Evolutionary conservation across 2,888 invertebrate genomes (phyloP), one percentile per base, ranked within the genome.

Genomic region (Enoplolaimus lenunculus): DNA sequence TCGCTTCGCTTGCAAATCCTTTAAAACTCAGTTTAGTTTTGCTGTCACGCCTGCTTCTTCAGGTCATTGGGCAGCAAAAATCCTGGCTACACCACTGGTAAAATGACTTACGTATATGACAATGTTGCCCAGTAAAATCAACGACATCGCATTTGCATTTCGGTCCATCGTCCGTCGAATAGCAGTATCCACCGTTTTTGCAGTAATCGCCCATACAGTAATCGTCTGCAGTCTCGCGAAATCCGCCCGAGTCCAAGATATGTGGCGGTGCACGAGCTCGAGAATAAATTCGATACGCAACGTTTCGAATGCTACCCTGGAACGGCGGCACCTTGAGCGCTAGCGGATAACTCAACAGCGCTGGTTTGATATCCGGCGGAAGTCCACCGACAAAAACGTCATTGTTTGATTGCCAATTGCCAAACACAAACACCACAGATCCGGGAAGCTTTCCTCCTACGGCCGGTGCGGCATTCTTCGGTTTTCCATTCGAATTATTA

Each of bases 381-480:
- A 95, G 89, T 34, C 95, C 95, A n/a, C 95, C 95, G 74, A 95
- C 87, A 84, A 91, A 95, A 72, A 95, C 91, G 82, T 91, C 91
- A 34, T 92, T 91, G 83, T 93, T 93, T 74, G 89, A 88, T 73
- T 86, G 86, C 79, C 90, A 87, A 80, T 90, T 88, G 34, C 93
- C 93, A 82, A 93, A 92, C 77, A 76, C 87, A 80, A 90, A 91
- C n/a, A n/a, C n/a, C n/a, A n/a, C n/a, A n/a, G n/a, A n/a, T 82
- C 92, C 91, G 31, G 16, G 13, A n/a, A 16, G 30, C 64, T 26
- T 7, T 7, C 26, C 64, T 33, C 26, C 13, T n/a, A n/a, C n/a
- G n/a, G n/a, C n/a, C n/a, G n/a, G n/a, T n/a, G n/a, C n/a, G n/a
- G n/a, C n/a, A n/a, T n/a, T n/a, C n/a, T n/a, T n/a, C n/a, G n/a